Conservation (phyloP, 2,888 invertebrate genomes). For the Polyploca ridens region DNA sequence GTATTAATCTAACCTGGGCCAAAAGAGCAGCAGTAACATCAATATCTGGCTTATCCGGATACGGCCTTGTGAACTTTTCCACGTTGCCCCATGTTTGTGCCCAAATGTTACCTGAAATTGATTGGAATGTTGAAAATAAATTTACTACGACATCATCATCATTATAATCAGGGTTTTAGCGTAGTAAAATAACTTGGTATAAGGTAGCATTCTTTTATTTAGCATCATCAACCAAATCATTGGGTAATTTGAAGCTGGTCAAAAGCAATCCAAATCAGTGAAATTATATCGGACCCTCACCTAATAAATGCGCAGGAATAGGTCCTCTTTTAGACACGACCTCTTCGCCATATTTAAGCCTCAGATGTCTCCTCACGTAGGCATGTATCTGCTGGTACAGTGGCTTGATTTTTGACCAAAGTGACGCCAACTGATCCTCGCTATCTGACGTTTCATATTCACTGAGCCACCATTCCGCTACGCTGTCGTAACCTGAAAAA, state of each 20-base stretch:
- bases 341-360: conserved; percentile 87
- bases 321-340: conserved; percentile 87
- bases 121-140: neutral
- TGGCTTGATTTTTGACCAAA: conserved; percentile 91
- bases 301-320: conserved; percentile 91
- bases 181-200: too few relatives aligned
- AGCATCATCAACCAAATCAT: too few relatives aligned
- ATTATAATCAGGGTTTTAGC: neutral
- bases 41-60: conserved; percentile 86
- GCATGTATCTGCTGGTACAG: conserved; percentile 93
- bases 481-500: conserved; percentile 86
- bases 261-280: too few relatives aligned
- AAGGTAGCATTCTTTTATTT: too few relatives aligned
- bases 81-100: conserved; percentile 90
- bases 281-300: conserved; percentile 51
- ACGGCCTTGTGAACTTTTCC: conserved; percentile 88
- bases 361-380: conserved; percentile 89
- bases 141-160: neutral
- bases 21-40: conserved; percentile 90
- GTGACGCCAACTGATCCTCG: conserved; percentile 86
- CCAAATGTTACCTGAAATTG: conserved; percentile 90
- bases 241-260: too few relatives aligned
- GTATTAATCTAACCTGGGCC: conserved; percentile 80
- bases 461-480: conserved; percentile 88
- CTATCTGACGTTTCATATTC: conserved; percentile 89